Base-by-base conservation (phyloP, 2,888 invertebrate genomes). In the Amphipoea oculea region DNA sequence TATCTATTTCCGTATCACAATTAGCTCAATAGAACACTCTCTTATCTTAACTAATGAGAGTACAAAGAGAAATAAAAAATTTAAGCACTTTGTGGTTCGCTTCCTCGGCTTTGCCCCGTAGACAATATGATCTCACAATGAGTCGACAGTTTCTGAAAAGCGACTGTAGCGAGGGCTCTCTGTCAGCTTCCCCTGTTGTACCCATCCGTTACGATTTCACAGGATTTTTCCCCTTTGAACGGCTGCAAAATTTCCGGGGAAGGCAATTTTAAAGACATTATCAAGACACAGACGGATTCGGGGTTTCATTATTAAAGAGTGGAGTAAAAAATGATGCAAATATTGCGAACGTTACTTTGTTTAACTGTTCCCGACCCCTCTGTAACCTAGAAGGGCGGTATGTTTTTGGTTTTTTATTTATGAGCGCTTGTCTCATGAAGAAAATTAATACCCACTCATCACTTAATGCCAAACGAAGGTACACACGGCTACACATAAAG, bases 101-200 rank as follows among this genome's bases (percentile, higher is more conserved):
- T 45, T 51, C 74, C 54, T 12, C 81, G 70, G 62, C 69, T 78
- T 78, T 86, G 78, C 78, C 54, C 63, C 66, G 71, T 72, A 84
- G 82, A 86, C 81, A 80, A 87, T 89, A 86, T 90, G 86, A 86
- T 89, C 80, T 84, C 69, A 80, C 84, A 89, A 89, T 88, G 89
- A 88, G 77, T 78, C 79, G 82, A 80, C 89, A 82, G 82, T 90
- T 88, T 81, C 83, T 79, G 81, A 86, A 88, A 83, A 71, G 83
- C 83, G 79, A 83, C 82, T 79, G 73, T 77, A 73, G 75, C 79
- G 81, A 82, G 73, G 48, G 80, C 83, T 86, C 78, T 79, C 79
- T 60, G 81, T 77, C 84, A 79, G 78, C 60, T 65, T 73, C 78
- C 78, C 17, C 76, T 74, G 77, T 70, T 76, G 74, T 73, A 17